phyloP scores from a whole-genome alignment of 1,140 invertebrate genomes.

The Batillaria attramentaria region DNA sequence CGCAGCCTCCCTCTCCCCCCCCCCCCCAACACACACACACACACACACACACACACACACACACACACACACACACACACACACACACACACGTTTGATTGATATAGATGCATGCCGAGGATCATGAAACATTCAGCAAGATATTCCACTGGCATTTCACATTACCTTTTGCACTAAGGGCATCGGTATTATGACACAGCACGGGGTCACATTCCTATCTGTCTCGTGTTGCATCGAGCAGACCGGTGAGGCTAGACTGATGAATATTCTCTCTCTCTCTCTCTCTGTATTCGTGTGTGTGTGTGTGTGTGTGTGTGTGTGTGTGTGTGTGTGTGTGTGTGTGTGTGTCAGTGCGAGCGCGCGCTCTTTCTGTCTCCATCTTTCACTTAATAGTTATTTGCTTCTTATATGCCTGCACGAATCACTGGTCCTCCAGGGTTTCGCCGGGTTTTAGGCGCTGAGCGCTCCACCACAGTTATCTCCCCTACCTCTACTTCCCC shows the following conservation, averaged over 20 bases:
- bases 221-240: not conserved
- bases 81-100: not conserved
- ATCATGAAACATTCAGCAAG: not conserved
- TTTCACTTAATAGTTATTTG: not conserved
- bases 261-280: not conserved
- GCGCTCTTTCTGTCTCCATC: not conserved
- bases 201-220: not conserved
- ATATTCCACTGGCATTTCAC: not conserved
- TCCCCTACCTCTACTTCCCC: not conserved
- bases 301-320: not conserved
- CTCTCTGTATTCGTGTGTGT: not conserved
- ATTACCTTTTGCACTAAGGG: not conserved
- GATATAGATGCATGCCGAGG: not conserved
- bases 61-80: not conserved
- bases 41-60: not conserved
- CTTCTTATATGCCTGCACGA: not conserved
- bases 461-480: not conserved
- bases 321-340: not conserved
- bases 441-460: not conserved
- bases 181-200: not conserved
- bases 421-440: not conserved
- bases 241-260: not conserved
- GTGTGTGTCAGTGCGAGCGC: not conserved
- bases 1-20: not conserved
- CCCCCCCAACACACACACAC: slow-evolving; percentile 6